Base-by-base conservation (phyloP, 2,888 invertebrate genomes). In the Drosophila limbata region DNA sequence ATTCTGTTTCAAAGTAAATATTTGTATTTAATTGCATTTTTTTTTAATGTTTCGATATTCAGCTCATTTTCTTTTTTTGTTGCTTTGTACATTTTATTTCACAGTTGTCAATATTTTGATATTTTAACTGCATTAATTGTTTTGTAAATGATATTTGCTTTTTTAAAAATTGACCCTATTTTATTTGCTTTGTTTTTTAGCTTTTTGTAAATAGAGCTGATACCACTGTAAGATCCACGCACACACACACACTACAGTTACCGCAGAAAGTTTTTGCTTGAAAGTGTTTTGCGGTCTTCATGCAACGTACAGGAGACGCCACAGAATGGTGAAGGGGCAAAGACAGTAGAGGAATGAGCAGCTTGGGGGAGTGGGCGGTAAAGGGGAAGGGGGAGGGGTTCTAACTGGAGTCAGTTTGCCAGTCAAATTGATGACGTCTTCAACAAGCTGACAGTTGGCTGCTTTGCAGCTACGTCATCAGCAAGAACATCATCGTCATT, bases 261-360 rank as follows among this genome's bases (percentile, higher is more conserved):
- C 77, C 77, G 62, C 77, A 74, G 9, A 48, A 83, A 84, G 53
- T 79, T 85, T 85, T 66, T 69, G 79, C 79, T 69, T 69, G 73
- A 79, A 85, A 84, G 81, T 85, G 84, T 81, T 81, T 83, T 84
- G 84, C 35, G 80, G 82, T 70, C 52, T 44, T 50, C 57, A 53
- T 64, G 62, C 53, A 47, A 53, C 17, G 25, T 39, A 25, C 33
- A 52, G 19, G 35, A 50, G 19, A 50, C 50, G 33, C 19, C 33
- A 19, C 17, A 4, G 13, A 52, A 42, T 31, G 44, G 1, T 17
- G 25, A 17, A 42, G 11, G 17, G 47, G 35, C 13, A 35, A 55
- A 21, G 50, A 44, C 37, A 25, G 64, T 35, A n/a, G 44, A 1
- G 2, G 17, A 21, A 3, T 4, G n/a, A 35, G 39, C 11, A 11